These are phyloP conservation scores for Gymnoscopelus microlampas DNA, from an alignment of 2,797 vertebrate species.

Conservation along the genomic window DNA sequence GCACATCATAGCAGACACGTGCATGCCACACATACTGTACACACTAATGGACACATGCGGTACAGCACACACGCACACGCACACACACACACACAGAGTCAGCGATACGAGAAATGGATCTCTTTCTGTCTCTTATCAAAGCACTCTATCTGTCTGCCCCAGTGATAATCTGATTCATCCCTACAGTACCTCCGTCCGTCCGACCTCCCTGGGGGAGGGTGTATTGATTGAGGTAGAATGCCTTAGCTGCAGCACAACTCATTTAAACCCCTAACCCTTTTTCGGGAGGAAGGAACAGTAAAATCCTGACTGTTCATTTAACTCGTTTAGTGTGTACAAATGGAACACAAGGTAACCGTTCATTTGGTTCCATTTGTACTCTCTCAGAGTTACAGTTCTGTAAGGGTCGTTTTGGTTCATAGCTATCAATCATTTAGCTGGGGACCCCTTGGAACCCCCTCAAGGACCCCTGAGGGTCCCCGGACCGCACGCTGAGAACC, in stretches of 20 bases:
- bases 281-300: not conserved
- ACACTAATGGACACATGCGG: not conserved
- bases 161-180: constrained; percentile 26
- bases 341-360: too few species aligned
- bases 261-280: not conserved
- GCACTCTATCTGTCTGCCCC: constrained; percentile 27
- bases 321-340: too few species aligned
- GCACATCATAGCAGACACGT: too few species aligned
- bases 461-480: too few species aligned
- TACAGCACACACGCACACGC: not conserved
- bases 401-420: too few species aligned
- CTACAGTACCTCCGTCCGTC: not conserved
- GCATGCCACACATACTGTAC: not conserved
- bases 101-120: not conserved
- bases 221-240: constrained; percentile 27
- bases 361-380: too few species aligned
- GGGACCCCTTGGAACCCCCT: too few species aligned
- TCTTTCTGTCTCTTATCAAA: constrained; percentile 12
- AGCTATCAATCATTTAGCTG: too few species aligned
- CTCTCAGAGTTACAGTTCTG: too few species aligned
- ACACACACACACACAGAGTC: not conserved
- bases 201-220: not conserved
- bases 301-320: not conserved
- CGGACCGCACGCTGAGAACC: too few species aligned
- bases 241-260: constrained; percentile 10